Base-by-base conservation (phyloP, 1,140 invertebrate genomes). In the Parasteatoda tepidariorum region DNA sequence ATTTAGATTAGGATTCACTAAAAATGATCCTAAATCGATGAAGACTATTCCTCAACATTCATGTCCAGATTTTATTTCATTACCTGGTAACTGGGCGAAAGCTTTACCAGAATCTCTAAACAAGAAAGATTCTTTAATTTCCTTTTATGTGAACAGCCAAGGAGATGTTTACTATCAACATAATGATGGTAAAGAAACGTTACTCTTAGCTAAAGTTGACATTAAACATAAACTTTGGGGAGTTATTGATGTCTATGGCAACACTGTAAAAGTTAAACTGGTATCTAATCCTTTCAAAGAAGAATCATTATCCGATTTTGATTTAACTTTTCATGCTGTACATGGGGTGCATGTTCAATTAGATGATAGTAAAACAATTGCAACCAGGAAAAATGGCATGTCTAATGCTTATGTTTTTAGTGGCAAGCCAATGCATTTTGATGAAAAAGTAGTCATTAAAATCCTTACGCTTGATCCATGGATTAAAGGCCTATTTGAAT, bases 51-150 rank as follows among this genome's bases (percentile, higher is more conserved):
- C 97, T 3, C 96, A 97, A 89, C 98, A 98, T 89, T 96, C 96
- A 13, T 98, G 91, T 84, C 91, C 90, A 86, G 97, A 99, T 90
- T 91, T 99, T 38, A 98, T 97, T n/a, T 97, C 96, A 89, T 96
- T 96, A 87, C 94, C 95, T 0, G 97, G 97, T 1, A 97, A 96
- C 90, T 99, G 97, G 97, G 97, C 97, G 0, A 99, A 99, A 89
- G 97, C 98, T 2, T 90, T 99, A 31, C 93, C 94, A 34, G 97
- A 99, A 90, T 91, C 96, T 73, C 96, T 96, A 88, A 96, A 95
- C 85, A 94, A 95, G 81, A 92, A 93, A 85, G 95, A 95, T 86
- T 93, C 94, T 75, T 92, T 98, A 48, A 89, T 99, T 0, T 95
- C 94, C 88, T 99, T 97, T 88, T 98, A 96, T 89, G 94, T 97